These are phyloP conservation scores for Pegoplata infirma DNA, from an alignment of 2,888 invertebrate species.

Conservation along the genomic window DNA sequence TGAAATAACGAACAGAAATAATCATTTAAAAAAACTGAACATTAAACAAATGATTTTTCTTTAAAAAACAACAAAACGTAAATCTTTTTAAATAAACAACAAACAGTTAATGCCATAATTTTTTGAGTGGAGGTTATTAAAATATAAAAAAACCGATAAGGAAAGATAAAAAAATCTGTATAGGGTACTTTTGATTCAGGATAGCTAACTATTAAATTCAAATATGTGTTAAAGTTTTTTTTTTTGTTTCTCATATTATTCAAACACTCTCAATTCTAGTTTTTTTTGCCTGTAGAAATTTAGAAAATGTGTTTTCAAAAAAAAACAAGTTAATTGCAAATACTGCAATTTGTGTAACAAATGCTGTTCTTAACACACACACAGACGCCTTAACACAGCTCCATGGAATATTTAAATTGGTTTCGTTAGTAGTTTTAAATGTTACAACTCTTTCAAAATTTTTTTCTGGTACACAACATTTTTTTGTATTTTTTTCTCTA, in stretches of 20 bases:
- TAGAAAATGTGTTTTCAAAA: slow-evolving; percentile 16
- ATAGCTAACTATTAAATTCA: no score
- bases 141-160: no score
- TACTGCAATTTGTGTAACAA: slow-evolving; percentile 51
- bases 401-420: slow-evolving; percentile 50
- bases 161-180: no score
- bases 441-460: slow-evolving; percentile 1
- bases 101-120: no score
- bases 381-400: neutral
- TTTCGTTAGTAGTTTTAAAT: slow-evolving; percentile 54
- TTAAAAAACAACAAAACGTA: no score
- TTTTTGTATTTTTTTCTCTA: neutral
- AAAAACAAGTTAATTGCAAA: slow-evolving; percentile 59
- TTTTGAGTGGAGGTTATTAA: no score
- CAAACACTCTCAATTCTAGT: slow-evolving; percentile 23
- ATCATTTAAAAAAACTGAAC: no score
- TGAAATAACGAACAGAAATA: no score
- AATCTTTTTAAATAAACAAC: no score
- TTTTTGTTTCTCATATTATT: slow-evolving; percentile 18
- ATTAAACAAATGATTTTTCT: no score
- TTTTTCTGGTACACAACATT: neutral
- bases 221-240: slow-evolving; percentile 14
- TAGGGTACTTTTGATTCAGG: no score
- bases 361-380: slow-evolving; percentile 8
- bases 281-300: slow-evolving; percentile 35